phyloP scores from a whole-genome alignment of 2,113 vertebrate genomes.

The Dipodomys stephensi region DNA sequence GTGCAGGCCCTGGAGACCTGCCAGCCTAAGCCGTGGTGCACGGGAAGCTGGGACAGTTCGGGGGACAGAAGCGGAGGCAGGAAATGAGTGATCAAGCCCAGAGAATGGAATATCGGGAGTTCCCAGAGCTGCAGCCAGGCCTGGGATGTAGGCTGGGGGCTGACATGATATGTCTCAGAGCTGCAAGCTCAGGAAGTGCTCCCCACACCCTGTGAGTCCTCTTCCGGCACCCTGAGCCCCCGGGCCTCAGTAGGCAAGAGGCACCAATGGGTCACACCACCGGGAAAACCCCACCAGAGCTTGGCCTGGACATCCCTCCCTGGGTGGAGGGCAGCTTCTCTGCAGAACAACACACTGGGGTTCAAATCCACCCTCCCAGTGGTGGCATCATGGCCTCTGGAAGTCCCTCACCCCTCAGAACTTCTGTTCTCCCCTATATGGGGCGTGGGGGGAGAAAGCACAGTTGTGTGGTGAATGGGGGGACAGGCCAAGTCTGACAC shows the following conservation, averaged over 20 bases:
- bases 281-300: neutral
- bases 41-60: neutral
- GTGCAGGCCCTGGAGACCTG: neutral
- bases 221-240: neutral
- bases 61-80: neutral
- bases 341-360: neutral
- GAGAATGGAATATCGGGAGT: neutral
- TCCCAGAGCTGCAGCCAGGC: neutral
- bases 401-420: neutral
- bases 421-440: neutral
- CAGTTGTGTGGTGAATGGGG: no score
- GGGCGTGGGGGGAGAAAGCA: no score
- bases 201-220: neutral
- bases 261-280: no score
- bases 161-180: neutral
- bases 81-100: neutral
- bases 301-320: neutral
- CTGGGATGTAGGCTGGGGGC: neutral
- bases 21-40: neutral
- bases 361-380: neutral
- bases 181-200: neutral
- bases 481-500: no score
- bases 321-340: neutral
- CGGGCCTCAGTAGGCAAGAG: neutral
- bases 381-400: neutral